Percentiles rank a stretch among this genome's conserved stretches.
Conservation (phyloP, 2,888 invertebrate species). For the Pristionchus entomophagus region DNA sequence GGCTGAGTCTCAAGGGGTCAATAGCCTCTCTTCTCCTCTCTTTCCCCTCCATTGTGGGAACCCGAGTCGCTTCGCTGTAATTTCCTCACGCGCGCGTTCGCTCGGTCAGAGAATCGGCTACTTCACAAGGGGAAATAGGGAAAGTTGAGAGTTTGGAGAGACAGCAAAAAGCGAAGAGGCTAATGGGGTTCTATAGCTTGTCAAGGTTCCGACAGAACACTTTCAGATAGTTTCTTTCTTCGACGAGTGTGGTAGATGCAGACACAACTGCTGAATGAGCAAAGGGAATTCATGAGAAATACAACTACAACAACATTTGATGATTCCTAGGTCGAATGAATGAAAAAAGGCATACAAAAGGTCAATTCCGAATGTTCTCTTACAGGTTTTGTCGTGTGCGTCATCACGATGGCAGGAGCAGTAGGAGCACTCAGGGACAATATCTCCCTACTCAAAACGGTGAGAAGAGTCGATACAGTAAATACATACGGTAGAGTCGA, state of each 20-base stretch:
- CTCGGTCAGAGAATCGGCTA: constrained; percentile 28
- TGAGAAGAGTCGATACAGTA: no score
- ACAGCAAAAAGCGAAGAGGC: background rate
- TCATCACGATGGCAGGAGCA: constrained; percentile 70
- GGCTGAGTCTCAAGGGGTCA: constrained; percentile 34
- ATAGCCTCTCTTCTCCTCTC: background rate
- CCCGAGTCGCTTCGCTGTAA: background rate
- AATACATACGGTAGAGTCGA: no score
- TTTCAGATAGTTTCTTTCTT: no score
- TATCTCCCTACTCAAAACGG: constrained; percentile 72
- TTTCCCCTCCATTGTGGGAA: constrained; percentile 17
- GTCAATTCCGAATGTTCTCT: background rate
- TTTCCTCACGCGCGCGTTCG: constrained; percentile 4
- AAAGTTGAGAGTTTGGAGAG: background rate
- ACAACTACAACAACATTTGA: no score
- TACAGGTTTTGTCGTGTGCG: constrained; percentile 65
- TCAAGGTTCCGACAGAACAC: background rate
- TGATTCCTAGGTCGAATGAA: no score
- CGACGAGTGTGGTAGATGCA: no score
- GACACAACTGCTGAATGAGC: no score
- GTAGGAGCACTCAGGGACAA: constrained; percentile 75
- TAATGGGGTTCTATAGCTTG: constrained; percentile 26
- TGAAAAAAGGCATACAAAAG: no score
- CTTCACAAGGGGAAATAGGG: constrained; percentile 20
- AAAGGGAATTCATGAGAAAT: no score